Percentiles rank a stretch among this genome's conserved stretches.
Conservation (phyloP, 2,113 vertebrate species). For the Cyrtonyx montezumae region DNA sequence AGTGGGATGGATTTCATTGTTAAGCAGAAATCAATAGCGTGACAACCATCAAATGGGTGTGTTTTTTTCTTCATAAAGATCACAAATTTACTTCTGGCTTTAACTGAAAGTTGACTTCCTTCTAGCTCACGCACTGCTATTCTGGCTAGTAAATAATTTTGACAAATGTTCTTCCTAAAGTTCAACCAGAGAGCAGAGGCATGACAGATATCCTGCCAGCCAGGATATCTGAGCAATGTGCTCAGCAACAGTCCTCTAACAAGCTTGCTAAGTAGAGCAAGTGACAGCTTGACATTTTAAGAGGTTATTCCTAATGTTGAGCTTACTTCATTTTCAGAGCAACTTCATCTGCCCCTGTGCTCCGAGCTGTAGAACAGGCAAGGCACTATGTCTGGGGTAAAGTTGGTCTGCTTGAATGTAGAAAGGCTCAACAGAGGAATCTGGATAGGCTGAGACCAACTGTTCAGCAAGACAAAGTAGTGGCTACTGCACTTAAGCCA, state of each 20-base stretch:
- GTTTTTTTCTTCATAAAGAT: not conserved
- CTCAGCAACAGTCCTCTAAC: not conserved
- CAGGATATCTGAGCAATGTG: not conserved
- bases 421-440: not conserved
- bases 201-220: not conserved
- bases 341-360: not conserved
- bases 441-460: not conserved
- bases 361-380: not conserved
- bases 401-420: not conserved
- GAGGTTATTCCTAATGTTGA: not conserved
- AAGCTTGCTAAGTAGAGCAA: not conserved
- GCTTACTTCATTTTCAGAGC: no score
- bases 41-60: not conserved
- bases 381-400: accelerated
- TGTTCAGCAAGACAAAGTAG: not conserved
- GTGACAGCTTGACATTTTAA: not conserved
- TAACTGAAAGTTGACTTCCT: not conserved
- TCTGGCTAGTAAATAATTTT: not conserved
- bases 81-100: not conserved
- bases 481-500: not conserved
- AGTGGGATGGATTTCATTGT: not conserved
- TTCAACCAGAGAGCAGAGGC: not conserved
- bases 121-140: not conserved
- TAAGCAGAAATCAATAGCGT: not conserved
- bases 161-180: not conserved